Evolutionary conservation across 2,888 invertebrate genomes (phyloP).

Genomic region (Diloba caeruleocephala): DNA sequence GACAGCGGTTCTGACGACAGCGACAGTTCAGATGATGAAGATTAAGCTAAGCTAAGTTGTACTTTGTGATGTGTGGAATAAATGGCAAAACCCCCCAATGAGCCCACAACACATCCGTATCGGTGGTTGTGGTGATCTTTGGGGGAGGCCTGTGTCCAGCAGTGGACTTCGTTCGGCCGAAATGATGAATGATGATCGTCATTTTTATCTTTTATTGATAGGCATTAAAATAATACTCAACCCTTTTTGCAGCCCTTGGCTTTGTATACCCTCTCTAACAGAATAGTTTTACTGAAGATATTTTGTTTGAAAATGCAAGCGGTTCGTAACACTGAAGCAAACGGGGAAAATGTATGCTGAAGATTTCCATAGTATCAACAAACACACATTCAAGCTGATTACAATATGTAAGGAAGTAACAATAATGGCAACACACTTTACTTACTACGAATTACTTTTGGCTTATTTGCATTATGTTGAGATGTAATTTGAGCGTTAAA

Average conservation of each 20-base stretch:
- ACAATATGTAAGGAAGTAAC: conserved; percentile 13
- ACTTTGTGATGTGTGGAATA: conserved; percentile 1
- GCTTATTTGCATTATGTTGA: too few relatives aligned
- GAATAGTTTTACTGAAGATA: background rate
- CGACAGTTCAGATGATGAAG: conserved; percentile 60
- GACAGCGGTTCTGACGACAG: conserved; percentile 54
- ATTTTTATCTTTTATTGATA: background rate
- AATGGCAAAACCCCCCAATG: too few relatives aligned
- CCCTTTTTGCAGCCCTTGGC: background rate
- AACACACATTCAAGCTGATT: conserved; percentile 24
- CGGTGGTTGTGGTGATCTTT: too few relatives aligned
- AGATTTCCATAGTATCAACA: conserved; percentile 20
- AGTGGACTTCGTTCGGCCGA: too few relatives aligned
- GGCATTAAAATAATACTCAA: background rate
- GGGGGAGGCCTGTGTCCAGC: too few relatives aligned
- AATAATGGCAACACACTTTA: conserved; percentile 12
- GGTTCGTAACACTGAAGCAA: background rate
- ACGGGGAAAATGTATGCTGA: background rate
- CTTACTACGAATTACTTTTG: conserved; percentile 21
- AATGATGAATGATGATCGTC: too few relatives aligned
- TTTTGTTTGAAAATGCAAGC: conserved; percentile 3
- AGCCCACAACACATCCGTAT: too few relatives aligned
- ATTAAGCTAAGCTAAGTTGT: conserved; percentile 6
- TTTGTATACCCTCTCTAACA: background rate
- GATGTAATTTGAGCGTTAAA: too few relatives aligned